Evolutionary conservation across 92 coral and sea anemone genomes (phyloP), one percentile per base, ranked within the genome.

Genomic region (Porites lobata): DNA sequence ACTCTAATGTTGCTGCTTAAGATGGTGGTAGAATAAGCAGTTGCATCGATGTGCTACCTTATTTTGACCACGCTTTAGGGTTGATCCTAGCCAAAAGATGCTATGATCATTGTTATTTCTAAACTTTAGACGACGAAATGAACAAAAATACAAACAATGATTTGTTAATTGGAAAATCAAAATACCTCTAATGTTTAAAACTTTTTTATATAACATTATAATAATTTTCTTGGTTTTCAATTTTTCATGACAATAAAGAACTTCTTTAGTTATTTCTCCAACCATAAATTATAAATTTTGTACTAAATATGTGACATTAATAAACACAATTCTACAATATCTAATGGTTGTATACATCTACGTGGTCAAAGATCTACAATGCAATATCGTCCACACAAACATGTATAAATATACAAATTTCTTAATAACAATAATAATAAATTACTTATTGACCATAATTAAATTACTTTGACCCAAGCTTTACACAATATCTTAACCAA

Each of bases 391-490:
- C 53, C 59, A 51, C 61, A 50, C 13, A 19, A n/a, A 73, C 62
- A 50, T 29, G 21, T 53, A 75, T 75, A 75, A 75, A 75, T 75
- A 75, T 53, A 75, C 63, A 75, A 20, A 75, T 75, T 43, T 26
- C 63, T 75, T 20, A 53, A 10, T 43, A 43, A 32, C 14, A 21
- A 38, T 10, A 12, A 12, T 73, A 7, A 15, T 50, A 26, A 67
- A 67, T 19, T 19, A 67, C 72, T 67, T 19, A 19, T 43, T 43
- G 51, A 50, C 17, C 47, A 38, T 38, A 73, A n/a, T 73, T 18
- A 73, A 73, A 73, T 73, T 47, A 69, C 15, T 51, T 47, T 73
- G 21, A 73, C 77, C 59, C 77, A 67, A 67, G 18, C 66, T 62
- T 62, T 62, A 62, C 14, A 62, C 66, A 62, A 7, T 15, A 62